Percentiles rank a stretch among this genome's conserved stretches.
Evolutionary conservation across 1,140 invertebrate genomes (phyloP).

Genomic region (Arion vulgaris): DNA sequence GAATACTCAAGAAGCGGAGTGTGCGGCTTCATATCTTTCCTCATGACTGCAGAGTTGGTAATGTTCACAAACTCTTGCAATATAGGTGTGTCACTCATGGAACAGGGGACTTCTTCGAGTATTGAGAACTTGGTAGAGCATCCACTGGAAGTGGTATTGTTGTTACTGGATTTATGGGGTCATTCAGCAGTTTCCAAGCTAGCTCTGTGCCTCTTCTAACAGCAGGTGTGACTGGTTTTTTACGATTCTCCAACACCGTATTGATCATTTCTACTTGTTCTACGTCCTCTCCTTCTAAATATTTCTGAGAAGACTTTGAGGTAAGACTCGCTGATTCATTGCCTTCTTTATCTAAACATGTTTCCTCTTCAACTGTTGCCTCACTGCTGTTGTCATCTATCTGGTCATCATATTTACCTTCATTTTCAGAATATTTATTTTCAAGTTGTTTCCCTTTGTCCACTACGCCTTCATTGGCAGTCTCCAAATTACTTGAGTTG

Average conservation of each 20-base stretch:
- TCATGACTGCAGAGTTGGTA: background rate
- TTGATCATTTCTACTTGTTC: constrained; percentile 37
- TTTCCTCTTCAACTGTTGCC: background rate
- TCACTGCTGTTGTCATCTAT: background rate
- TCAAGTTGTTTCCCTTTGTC: background rate
- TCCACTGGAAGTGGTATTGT: constrained; percentile 37
- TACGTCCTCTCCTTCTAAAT: background rate
- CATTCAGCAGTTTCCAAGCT: constrained; percentile 61
- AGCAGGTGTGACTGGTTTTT: constrained; percentile 44
- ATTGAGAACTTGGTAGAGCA: background rate
- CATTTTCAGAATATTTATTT: background rate
- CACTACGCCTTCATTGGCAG: no score
- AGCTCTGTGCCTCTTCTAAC: constrained; percentile 58
- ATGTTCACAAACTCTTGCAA: background rate
- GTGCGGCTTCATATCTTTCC: background rate
- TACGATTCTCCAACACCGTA: constrained; percentile 43
- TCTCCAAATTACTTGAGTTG: background rate
- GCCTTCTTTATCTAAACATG: background rate
- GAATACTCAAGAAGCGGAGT: background rate
- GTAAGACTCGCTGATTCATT: background rate
- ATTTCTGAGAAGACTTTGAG: background rate
- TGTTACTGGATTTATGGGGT: constrained; percentile 44
- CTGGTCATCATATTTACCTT: background rate
- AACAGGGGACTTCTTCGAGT: background rate
- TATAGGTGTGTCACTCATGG: background rate